Evolutionary conservation across 1,140 invertebrate genomes (phyloP).

Genomic region (Laupala kohalensis): DNA sequence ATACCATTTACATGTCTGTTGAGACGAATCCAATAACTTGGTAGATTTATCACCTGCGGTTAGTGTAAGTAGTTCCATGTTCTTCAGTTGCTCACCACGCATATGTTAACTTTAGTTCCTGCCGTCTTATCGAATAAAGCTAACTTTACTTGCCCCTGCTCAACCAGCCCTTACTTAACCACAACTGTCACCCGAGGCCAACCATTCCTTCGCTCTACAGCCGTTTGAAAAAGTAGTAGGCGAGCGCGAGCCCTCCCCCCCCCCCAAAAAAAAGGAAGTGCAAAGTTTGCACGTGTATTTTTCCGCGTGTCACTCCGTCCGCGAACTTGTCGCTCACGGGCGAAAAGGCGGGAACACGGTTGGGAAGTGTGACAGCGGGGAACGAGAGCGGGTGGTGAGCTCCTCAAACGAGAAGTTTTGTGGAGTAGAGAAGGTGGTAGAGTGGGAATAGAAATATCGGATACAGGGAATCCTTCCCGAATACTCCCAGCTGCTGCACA

Average conservation of each 20-base stretch:
- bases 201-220: not conserved
- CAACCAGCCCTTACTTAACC: too few relatives aligned
- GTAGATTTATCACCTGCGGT: too few relatives aligned
- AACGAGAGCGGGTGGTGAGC: not conserved
- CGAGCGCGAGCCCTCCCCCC: not conserved
- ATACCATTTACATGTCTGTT: too few relatives aligned
- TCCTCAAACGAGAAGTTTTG: not conserved
- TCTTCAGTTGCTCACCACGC: not conserved
- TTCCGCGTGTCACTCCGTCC: not conserved
- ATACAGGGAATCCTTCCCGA: too few relatives aligned
- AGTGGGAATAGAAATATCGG: not conserved
- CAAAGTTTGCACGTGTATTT: not conserved
- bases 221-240: not conserved
- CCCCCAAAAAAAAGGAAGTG: not conserved
- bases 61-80: too few relatives aligned
- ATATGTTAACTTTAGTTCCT: too few relatives aligned
- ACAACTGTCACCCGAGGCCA: not conserved
- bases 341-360: too few relatives aligned
- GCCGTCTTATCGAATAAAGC: too few relatives aligned
- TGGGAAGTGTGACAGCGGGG: not conserved
- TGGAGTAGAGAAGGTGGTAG: not conserved
- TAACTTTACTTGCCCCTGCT: not conserved
- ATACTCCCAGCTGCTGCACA: too few relatives aligned
- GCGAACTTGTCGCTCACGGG: not conserved
- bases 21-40: too few relatives aligned